phyloP scores from a whole-genome alignment of 2,113 vertebrate genomes.

The Rhea pennata region DNA sequence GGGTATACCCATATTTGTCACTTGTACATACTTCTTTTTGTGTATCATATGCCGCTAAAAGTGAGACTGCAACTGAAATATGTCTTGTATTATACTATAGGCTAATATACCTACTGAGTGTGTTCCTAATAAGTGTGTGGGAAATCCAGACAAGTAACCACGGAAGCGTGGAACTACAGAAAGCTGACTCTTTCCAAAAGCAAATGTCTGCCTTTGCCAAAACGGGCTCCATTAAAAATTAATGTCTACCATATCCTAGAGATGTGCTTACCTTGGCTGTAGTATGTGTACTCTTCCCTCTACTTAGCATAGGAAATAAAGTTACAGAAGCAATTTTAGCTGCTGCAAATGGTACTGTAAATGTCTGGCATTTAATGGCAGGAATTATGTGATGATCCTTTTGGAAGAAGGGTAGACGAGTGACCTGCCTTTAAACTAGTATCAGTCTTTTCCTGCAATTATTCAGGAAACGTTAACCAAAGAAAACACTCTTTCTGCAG shows the following conservation, averaged over 20 bases:
- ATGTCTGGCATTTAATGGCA: background rate
- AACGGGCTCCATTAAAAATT: background rate
- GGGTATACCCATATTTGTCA: background rate
- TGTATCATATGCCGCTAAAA: background rate
- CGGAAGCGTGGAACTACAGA: background rate
- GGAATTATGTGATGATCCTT: background rate
- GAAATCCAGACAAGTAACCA: background rate
- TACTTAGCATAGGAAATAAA: background rate
- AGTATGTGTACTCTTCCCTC: background rate
- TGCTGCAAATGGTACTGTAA: background rate
- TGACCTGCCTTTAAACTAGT: background rate
- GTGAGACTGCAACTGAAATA: background rate
- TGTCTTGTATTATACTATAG: background rate
- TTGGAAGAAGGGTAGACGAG: background rate
- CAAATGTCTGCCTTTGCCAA: background rate
- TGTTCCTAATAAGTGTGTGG: background rate
- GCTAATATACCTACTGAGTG: background rate
- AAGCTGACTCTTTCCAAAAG: background rate
- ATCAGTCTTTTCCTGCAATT: background rate
- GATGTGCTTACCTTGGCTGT: background rate
- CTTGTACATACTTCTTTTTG: background rate
- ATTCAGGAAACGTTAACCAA: background rate
- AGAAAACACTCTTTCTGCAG: background rate
- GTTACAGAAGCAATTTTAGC: background rate
- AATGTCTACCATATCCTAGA: background rate